phyloP scores from a whole-genome alignment of 2,797 vertebrate species.

The Anableps anableps region DNA sequence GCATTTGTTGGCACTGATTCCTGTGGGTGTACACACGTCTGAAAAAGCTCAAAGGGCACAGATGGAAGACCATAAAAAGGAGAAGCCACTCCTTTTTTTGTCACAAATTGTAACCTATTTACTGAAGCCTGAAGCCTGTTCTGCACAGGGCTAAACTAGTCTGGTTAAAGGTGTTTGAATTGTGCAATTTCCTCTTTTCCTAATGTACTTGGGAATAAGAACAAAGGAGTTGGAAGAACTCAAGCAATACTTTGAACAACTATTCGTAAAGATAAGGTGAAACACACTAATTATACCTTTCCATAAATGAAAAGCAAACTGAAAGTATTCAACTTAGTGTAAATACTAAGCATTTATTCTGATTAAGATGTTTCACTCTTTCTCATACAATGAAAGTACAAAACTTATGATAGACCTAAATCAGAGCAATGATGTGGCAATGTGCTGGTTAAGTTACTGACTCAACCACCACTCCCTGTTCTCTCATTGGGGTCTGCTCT shows the following conservation, averaged over 20 bases:
- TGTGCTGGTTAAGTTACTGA: constrained; percentile 55
- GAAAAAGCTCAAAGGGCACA: constrained; percentile 59
- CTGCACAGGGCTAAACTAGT: neutral
- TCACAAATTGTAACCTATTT: neutral
- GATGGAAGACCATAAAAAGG: constrained; percentile 35
- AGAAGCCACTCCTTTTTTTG: constrained; percentile 66
- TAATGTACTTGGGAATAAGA: neutral
- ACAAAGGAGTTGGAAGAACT: neutral
- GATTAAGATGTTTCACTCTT: neutral
- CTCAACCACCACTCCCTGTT: constrained; percentile 69
- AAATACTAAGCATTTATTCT: constrained; percentile 7
- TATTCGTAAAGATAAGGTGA: neutral
- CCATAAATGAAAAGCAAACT: neutral
- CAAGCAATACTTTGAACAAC: neutral
- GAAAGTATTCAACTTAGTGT: neutral
- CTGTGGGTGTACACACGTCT: constrained; percentile 36
- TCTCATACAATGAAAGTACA: too few relatives aligned
- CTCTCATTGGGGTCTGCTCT: constrained; percentile 13
- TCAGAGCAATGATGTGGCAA: constrained; percentile 42
- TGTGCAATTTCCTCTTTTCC: neutral
- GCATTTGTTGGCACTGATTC: constrained; percentile 50
- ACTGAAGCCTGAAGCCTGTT: neutral
- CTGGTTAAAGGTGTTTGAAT: neutral
- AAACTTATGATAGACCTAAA: constrained; percentile 33
- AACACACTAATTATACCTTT: neutral